Base-by-base conservation (phyloP, 2,797 vertebrate species). In the Periophthalmus magnuspinnatus region DNA sequence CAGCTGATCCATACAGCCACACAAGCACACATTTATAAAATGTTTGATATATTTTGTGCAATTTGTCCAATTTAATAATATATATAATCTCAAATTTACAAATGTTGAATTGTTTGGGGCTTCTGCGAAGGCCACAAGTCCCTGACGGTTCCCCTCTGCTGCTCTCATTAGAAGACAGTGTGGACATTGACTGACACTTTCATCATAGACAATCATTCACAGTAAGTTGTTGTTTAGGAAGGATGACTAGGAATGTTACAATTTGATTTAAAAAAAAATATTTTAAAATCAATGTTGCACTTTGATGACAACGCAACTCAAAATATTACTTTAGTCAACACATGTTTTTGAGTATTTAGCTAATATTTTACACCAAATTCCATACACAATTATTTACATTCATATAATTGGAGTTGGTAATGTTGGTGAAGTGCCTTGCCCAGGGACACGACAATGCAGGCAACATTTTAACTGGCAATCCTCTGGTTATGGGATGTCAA, bases 181-280 rank as follows among this genome's bases (percentile, higher is more conserved):
- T 9, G 41, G 41, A 47, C 62, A 22, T 64, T 64, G 62, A 64
- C 62, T 47, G 62, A 64, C 62, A 64, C 62, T 64, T 48, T 62
- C 62, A 64, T 64, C 64, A 64, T 2, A 47, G 22, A 41, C 21
- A 22, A 45, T 63, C 60, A 63, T 63, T 64, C 62, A 32, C 16
- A 14, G 13, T 64, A 48, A 17, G 41, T 32, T 45, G 4, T 47
- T 63, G 21, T 21, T 38, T 17, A 21, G 5, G 33, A 36, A 34
- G 11, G 24, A 14, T 11, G 21, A 32, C 22, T 21, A 11, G 7
- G n/a, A 55, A 55, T 2, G 52, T 16, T 22, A 11, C 21, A 22
- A 21, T 55, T 7, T 55, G 7, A 22, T 28, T 28, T 1, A 28
- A 28, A n/a, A n/a, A n/a, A n/a, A n/a, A 28, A 28, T 28, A 52